A percentile compares a stretch with the other conserved stretches of the same genome.
Evolutionary conservation across 2,888 invertebrate species (phyloP).

Genomic region (Argyra leucocephala): DNA sequence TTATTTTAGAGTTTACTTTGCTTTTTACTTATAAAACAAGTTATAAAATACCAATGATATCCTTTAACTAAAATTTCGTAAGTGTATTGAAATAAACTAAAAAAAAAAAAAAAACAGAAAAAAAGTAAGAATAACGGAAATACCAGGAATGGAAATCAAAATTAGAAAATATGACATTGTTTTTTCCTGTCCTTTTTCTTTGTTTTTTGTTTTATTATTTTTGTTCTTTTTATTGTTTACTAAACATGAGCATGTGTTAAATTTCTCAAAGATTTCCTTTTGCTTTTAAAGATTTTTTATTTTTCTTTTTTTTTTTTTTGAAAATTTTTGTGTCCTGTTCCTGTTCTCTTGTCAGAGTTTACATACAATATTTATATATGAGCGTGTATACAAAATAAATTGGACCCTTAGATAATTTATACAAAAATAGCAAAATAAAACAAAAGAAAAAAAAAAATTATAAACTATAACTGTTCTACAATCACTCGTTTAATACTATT

Average conservation of each 20-base stretch:
- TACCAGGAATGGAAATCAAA: background rate
- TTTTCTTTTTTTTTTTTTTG: too few relatives aligned
- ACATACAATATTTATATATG: background rate
- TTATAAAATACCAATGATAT: background rate
- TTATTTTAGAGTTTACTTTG: background rate
- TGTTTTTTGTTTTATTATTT: too few relatives aligned
- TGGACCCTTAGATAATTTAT: background rate
- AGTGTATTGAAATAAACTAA: background rate
- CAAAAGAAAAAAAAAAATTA: too few relatives aligned
- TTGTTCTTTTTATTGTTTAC: background rate
- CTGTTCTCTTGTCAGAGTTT: background rate
- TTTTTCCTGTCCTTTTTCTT: background rate
- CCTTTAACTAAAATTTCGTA: background rate
- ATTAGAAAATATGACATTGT: conserved; percentile 3
- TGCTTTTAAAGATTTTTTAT: too few relatives aligned
- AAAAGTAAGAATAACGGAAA: too few relatives aligned
- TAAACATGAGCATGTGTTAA: background rate
- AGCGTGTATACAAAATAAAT: background rate
- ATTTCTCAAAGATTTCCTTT: background rate
- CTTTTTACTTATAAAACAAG: background rate
- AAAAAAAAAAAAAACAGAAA: background rate
- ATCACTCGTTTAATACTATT: too few relatives aligned
- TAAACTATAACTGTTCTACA: too few relatives aligned
- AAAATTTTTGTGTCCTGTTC: background rate
- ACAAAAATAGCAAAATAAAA: background rate